These are phyloP conservation scores for Carabus problematicus DNA, from an alignment of 2,888 invertebrate genomes.

Conservation along the genomic window DNA sequence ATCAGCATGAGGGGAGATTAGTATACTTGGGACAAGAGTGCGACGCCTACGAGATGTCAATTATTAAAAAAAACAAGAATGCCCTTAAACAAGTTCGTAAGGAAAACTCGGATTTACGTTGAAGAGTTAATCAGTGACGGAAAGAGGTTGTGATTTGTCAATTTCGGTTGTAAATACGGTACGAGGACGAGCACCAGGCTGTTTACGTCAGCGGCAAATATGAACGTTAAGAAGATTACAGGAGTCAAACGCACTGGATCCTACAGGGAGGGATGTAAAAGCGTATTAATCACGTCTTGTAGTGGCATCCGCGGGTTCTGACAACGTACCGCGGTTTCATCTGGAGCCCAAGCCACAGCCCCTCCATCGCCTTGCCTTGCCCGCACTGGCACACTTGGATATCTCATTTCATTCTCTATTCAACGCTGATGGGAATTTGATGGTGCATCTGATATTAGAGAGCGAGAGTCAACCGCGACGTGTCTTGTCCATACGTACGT, in stretches of 20 bases:
- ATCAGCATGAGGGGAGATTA: too few relatives aligned
- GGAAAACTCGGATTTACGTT: not conserved
- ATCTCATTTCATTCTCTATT: conserved; percentile 40
- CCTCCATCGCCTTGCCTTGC: not conserved
- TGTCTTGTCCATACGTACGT: not conserved
- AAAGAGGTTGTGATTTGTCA: not conserved
- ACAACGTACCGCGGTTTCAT: too few relatives aligned
- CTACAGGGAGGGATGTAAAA: conserved; percentile 15
- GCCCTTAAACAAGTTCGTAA: too few relatives aligned
- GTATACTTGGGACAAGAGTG: too few relatives aligned
- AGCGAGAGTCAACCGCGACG: conserved; percentile 45
- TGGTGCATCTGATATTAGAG: conserved; percentile 42
- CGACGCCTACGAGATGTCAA: too few relatives aligned
- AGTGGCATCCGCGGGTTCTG: not conserved
- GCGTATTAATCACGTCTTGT: conserved; percentile 39
- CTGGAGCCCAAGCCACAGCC: too few relatives aligned
- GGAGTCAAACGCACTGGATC: conserved; percentile 37
- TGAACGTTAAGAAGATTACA: conserved; percentile 25
- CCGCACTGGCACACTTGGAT: conserved; percentile 21
- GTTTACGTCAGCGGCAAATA: not conserved
- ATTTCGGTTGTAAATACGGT: not conserved
- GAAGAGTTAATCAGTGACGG: conserved; percentile 2
- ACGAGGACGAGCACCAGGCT: not conserved
- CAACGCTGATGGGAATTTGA: conserved; percentile 41
- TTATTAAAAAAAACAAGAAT: too few relatives aligned